Conservation (phyloP, 2,797 vertebrate genomes). For the Arnoldichthys spilopterus region DNA sequence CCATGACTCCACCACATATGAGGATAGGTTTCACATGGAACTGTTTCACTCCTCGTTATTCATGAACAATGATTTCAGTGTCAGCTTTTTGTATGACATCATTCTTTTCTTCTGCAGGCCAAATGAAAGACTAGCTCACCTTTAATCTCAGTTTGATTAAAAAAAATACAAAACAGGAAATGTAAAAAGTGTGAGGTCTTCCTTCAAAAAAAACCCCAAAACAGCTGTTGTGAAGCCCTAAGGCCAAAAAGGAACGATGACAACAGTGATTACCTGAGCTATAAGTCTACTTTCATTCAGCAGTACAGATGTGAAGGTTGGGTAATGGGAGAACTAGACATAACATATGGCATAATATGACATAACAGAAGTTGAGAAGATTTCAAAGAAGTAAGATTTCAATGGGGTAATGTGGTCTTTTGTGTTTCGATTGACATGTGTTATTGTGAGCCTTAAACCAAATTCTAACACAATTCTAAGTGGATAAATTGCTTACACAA, state of each 20-base stretch:
- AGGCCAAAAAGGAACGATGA: constrained; percentile 14
- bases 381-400: too few relatives aligned
- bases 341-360: background rate
- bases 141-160: background rate
- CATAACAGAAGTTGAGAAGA: too few relatives aligned
- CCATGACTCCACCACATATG: too few relatives aligned
- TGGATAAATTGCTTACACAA: too few relatives aligned
- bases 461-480: too few relatives aligned
- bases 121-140: background rate
- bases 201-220: background rate
- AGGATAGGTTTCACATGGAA: background rate
- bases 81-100: background rate
- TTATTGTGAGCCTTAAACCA: too few relatives aligned
- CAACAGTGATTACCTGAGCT: background rate
- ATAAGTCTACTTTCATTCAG: constrained; percentile 35
- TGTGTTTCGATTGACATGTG: too few relatives aligned
- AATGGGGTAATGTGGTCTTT: too few relatives aligned
- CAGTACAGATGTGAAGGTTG: background rate
- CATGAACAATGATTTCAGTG: background rate
- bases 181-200: too few relatives aligned
- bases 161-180: too few relatives aligned
- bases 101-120: background rate
- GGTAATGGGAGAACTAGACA: constrained; percentile 2
- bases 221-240: constrained; percentile 38
- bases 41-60: background rate